These are phyloP conservation scores for Drosophila engyochracea DNA, from an alignment of 2,888 invertebrate genomes.

Conservation along the genomic window DNA sequence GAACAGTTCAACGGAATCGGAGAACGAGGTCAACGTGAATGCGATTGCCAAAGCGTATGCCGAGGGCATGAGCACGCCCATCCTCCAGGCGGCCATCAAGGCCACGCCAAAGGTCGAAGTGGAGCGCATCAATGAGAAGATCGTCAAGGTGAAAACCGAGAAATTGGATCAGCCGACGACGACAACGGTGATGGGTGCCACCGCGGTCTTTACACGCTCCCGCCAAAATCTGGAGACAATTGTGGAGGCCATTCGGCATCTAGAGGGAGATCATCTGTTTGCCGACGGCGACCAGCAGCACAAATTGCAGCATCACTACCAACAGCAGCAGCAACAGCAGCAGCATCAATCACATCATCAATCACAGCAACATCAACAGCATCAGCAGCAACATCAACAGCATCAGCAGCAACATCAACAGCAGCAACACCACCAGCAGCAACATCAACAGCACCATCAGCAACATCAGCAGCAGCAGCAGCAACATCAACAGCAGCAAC, in stretches of 20 bases:
- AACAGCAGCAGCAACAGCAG: constrained; percentile 67
- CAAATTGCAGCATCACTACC: constrained; percentile 70
- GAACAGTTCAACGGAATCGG: constrained; percentile 81
- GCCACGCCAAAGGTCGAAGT: constrained; percentile 94
- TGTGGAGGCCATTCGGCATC: constrained; percentile 98
- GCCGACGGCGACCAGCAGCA: constrained; percentile 87
- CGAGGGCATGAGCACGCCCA: constrained; percentile 83
- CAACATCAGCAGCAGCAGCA: constrained; percentile 76
- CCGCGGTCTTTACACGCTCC: constrained; percentile 87
- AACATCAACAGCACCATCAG: constrained; percentile 32
- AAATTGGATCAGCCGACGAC: constrained; percentile 77
- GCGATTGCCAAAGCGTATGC: constrained; percentile 83
- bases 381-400: constrained; percentile 74
- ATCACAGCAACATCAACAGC: constrained; percentile 30
- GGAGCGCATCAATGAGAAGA: constrained; percentile 88
- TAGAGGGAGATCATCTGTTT: constrained; percentile 98
- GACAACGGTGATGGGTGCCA: constrained; percentile 51
- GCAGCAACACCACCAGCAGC: constrained; percentile 49
- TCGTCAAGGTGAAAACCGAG: constrained; percentile 83
- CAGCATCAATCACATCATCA: constrained; percentile 25
- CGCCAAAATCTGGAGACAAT: constrained; percentile 98
- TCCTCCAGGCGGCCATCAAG: constrained; percentile 94
- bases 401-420: constrained; percentile 48
- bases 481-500: constrained; percentile 21
- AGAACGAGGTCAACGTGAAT: constrained; percentile 83